phyloP scores from a whole-genome alignment of 2,888 invertebrate species.

The Apocheima hispidaria region DNA sequence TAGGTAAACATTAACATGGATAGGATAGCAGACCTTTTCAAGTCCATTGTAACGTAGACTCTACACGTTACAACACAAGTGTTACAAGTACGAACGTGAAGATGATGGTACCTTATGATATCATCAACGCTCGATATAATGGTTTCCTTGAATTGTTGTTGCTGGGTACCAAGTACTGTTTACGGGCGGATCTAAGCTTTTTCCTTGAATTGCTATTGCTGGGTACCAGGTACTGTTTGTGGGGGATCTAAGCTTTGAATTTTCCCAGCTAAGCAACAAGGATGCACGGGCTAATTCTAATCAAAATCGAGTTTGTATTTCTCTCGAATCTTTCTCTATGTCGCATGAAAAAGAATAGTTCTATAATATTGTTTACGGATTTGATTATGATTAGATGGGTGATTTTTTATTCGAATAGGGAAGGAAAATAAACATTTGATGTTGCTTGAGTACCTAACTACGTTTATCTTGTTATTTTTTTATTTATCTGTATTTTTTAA shows the following conservation, averaged over 20 bases:
- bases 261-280: conserved; percentile 4
- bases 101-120: conserved; percentile 37
- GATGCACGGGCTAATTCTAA: conserved; percentile 2
- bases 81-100: conserved; percentile 36
- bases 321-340: conserved; percentile 14
- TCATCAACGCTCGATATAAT: conserved; percentile 44
- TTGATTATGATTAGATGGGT: neutral
- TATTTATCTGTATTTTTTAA: neutral
- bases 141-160: conserved; percentile 40
- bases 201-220: no score
- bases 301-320: neutral
- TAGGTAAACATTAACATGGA: neutral
- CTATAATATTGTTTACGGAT: neutral
- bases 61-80: conserved; percentile 2
- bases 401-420: neutral
- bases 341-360: neutral
- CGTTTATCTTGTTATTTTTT: conserved; percentile 2
- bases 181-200: conserved; percentile 17
- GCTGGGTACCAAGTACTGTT: conserved; percentile 21
- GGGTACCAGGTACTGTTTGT: conserved; percentile 22
- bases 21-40: conserved; percentile 3
- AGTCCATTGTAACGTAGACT: conserved; percentile 18
- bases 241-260: conserved; percentile 17
- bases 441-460: conserved; percentile 8
- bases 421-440: conserved; percentile 7